A percentile compares a stretch with the other conserved stretches of the same genome.
Conservation (phyloP, 2,113 vertebrate species). For the Mesembrinibis cayennensis region DNA sequence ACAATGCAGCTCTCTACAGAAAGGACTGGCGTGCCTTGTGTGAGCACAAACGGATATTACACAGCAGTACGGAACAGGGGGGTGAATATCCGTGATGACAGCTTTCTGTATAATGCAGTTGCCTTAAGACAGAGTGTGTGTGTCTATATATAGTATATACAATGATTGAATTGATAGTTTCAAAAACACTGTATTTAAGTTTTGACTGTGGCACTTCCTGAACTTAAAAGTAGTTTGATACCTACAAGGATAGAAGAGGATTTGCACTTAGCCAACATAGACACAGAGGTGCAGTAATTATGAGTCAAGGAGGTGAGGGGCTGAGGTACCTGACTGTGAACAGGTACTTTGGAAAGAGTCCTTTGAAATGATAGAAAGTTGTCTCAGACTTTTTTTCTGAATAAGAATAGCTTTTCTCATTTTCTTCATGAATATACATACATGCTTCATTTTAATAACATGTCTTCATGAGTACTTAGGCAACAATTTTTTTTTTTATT, state of each 20-base stretch:
- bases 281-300: accelerated
- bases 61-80: not conserved
- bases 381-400: not conserved
- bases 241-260: not conserved
- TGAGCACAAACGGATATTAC: not conserved
- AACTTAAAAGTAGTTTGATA: not conserved
- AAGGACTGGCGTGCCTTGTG: not conserved
- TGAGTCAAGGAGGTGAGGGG: not conserved
- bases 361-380: not conserved
- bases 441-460: not conserved
- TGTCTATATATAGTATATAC: not conserved
- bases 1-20: not conserved
- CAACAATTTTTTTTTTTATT: not conserved
- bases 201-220: not conserved
- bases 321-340: not conserved
- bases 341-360: not conserved
- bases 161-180: not conserved
- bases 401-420: not conserved
- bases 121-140: not conserved
- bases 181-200: not conserved
- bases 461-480: not conserved
- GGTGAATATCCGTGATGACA: not conserved
- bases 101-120: not conserved
- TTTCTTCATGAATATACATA: conserved; percentile 25
- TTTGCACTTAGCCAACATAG: not conserved